Percentiles rank a stretch among this genome's conserved stretches.
Evolutionary conservation across 2,888 invertebrate species (phyloP).

Genomic region (Netelia virgata): DNA sequence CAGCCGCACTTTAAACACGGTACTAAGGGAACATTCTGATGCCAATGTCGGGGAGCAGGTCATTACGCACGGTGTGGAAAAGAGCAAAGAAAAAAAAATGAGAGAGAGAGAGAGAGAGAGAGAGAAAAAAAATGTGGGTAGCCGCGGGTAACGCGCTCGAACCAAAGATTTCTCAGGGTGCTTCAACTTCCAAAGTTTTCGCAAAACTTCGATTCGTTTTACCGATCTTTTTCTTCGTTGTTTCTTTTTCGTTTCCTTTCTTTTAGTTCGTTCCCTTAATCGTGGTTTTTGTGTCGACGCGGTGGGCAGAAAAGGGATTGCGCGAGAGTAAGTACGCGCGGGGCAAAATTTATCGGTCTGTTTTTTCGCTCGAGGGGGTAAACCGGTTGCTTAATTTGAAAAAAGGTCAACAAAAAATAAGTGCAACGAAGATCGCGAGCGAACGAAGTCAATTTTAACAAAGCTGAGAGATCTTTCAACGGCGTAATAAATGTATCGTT

Average conservation of each 20-base stretch:
- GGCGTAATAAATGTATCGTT: not conserved
- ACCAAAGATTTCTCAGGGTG: not conserved
- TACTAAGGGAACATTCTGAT: constrained; percentile 17
- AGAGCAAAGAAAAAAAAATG: not conserved
- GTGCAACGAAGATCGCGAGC: too few relatives aligned
- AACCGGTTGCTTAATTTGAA: not conserved
- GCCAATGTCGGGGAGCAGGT: constrained; percentile 17
- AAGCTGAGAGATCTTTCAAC: not conserved
- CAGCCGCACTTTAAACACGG: not conserved
- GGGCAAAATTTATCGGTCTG: not conserved
- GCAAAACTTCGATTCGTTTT: constrained; percentile 21
- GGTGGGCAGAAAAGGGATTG: not conserved
- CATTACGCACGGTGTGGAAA: constrained; percentile 19
- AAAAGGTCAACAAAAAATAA: not conserved
- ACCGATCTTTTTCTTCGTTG: constrained; percentile 2
- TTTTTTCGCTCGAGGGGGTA: not conserved
- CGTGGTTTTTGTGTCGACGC: not conserved
- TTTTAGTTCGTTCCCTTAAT: constrained; percentile 8
- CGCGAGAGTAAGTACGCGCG: not conserved
- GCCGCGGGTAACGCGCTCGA: not conserved
- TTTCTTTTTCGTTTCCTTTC: not conserved
- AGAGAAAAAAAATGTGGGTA: not conserved
- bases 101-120: not conserved
- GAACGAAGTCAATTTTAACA: not conserved
- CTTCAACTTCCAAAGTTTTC: constrained; percentile 39